Percentiles rank a stretch among this genome's conserved stretches.
Conservation (phyloP, 1,140 invertebrate genomes). For the Acyrthosiphon pisum region DNA sequence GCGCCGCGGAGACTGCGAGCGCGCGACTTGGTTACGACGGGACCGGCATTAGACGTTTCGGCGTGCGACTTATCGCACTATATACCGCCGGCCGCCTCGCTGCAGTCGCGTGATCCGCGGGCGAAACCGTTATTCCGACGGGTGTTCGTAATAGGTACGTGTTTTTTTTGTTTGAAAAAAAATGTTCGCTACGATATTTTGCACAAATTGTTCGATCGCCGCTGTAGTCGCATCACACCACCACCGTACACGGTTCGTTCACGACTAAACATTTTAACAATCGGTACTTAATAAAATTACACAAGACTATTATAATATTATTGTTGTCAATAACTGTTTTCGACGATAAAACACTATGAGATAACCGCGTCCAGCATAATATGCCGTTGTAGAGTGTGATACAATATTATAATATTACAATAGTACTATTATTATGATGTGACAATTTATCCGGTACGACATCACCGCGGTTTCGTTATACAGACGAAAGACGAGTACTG, state of each 20-base stretch:
- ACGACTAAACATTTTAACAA: too few relatives aligned
- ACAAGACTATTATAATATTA: too few relatives aligned
- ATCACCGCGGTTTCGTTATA: background rate
- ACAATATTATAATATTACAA: too few relatives aligned
- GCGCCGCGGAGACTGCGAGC: background rate
- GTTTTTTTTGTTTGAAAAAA: background rate
- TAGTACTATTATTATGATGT: too few relatives aligned
- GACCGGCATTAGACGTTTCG: slow-evolving; percentile 45
- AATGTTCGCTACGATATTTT: background rate
- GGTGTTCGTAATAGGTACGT: background rate
- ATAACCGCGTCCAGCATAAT: too few relatives aligned
- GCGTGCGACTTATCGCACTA: slow-evolving; percentile 5
- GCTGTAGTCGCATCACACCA: background rate
- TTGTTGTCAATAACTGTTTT: too few relatives aligned
- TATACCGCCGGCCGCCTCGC: background rate
- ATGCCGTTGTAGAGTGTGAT: too few relatives aligned
- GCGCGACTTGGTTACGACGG: background rate
- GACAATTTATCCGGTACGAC: background rate
- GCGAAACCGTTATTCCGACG: background rate
- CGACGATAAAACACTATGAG: too few relatives aligned
- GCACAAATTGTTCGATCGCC: background rate
- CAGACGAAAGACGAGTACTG: background rate
- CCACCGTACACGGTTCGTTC: background rate
- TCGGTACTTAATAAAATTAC: too few relatives aligned
- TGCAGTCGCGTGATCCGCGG: background rate